A percentile compares a stretch with the other conserved stretches of the same genome.
phyloP scores from a whole-genome alignment of 1,140 invertebrate genomes.

The Brachionus rotundiformis region DNA sequence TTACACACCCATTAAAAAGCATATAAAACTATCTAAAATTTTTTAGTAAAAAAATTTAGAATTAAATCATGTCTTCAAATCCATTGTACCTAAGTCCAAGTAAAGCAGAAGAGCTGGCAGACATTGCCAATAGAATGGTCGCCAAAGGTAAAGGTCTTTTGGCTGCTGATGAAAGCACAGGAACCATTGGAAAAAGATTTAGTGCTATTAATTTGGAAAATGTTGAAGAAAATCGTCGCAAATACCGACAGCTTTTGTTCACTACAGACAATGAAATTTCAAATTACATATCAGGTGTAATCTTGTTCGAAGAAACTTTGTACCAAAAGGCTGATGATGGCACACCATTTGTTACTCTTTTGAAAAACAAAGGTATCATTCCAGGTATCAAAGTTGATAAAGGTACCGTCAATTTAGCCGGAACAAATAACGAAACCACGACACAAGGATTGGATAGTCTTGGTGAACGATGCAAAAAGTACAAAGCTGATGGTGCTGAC shows the following conservation, averaged over 20 bases:
- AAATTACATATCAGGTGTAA: slow-evolving; percentile 67
- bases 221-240: slow-evolving; percentile 78
- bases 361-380: slow-evolving; percentile 65
- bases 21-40: not conserved
- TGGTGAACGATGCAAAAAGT: slow-evolving; percentile 87
- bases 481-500: slow-evolving; percentile 96
- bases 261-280: slow-evolving; percentile 67
- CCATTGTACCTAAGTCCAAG: slow-evolving; percentile 67
- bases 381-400: slow-evolving; percentile 68
- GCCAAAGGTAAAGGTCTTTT: slow-evolving; percentile 78
- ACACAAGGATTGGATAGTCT: slow-evolving; percentile 94
- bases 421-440: slow-evolving; percentile 87
- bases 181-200: slow-evolving; percentile 67
- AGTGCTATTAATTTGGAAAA: slow-evolving; percentile 67
- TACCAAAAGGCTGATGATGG: slow-evolving; percentile 76
- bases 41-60: slow-evolving; percentile 20
- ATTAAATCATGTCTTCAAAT: slow-evolving; percentile 48
- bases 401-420: slow-evolving; percentile 67
- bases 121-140: slow-evolving; percentile 84
- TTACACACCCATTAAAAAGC: not conserved
- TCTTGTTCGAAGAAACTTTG: slow-evolving; percentile 92
- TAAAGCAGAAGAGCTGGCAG: slow-evolving; percentile 82
- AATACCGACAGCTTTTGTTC: slow-evolving; percentile 81
- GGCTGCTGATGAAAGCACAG: slow-evolving; percentile 69
- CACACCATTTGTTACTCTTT: slow-evolving; percentile 63